A percentile compares a stretch with the other conserved stretches of the same genome.
These are phyloP conservation scores for Larimichthys polyactis DNA, from an alignment of 2,113 vertebrate genomes.

Conservation along the genomic window DNA sequence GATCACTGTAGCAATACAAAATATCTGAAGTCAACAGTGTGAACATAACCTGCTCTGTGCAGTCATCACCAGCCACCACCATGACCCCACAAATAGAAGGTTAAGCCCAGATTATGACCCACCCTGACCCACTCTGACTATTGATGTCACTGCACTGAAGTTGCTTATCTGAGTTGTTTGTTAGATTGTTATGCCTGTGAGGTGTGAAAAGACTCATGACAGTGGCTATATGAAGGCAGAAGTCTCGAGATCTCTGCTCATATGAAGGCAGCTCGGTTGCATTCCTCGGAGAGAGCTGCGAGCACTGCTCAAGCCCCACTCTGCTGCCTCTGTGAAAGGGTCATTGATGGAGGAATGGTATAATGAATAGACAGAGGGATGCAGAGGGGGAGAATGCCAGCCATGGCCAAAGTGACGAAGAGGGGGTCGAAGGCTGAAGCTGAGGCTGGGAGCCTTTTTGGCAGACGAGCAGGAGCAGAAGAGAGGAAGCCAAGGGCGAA, in stretches of 20 bases:
- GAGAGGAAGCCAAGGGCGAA: slow-evolving; percentile 37
- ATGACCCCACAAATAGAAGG: slow-evolving; percentile 7
- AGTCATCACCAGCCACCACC: neutral
- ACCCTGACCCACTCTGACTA: neutral
- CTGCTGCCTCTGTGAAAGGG: slow-evolving; percentile 76
- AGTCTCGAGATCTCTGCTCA: slow-evolving; percentile 12
- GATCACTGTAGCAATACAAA: neutral
- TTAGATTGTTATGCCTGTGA: neutral
- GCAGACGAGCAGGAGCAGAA: slow-evolving; percentile 21
- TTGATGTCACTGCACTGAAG: neutral
- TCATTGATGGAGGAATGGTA: slow-evolving; percentile 78
- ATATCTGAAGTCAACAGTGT: neutral
- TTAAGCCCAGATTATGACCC: slow-evolving; percentile 30
- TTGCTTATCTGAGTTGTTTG: neutral
- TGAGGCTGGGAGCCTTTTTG: slow-evolving; percentile 46
- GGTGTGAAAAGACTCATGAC: slow-evolving; percentile 24
- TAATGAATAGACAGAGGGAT: slow-evolving; percentile 80
- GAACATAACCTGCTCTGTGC: neutral
- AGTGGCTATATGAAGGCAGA: slow-evolving; percentile 17
- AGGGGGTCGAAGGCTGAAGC: slow-evolving; percentile 31
- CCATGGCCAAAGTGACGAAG: slow-evolving; percentile 39
- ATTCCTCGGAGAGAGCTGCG: slow-evolving; percentile 59
- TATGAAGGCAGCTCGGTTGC: slow-evolving; percentile 52
- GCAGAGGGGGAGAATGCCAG: slow-evolving; percentile 67
- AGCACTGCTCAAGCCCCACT: slow-evolving; percentile 56